Conservation (phyloP, 2,113 vertebrate species). For the Pelmatolapia mariae region DNA sequence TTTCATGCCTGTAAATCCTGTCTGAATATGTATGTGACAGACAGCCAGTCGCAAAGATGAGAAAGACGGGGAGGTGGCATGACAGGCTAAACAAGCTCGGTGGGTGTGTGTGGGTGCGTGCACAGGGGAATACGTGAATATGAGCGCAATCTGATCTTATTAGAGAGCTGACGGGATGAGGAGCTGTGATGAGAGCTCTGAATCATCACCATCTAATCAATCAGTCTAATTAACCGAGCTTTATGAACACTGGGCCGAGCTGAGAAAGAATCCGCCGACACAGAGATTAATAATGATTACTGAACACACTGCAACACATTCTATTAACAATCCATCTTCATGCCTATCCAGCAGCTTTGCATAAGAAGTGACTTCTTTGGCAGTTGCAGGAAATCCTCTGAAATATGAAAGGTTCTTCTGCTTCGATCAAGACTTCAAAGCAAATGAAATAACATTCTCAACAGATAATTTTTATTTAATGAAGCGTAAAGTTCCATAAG, state of each 20-base stretch:
- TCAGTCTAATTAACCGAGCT: conserved; percentile 68
- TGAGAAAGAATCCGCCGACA: conserved; percentile 54
- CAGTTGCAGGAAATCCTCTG: conserved; percentile 19
- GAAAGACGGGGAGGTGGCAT: conserved; percentile 28
- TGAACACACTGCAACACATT: conserved; percentile 60
- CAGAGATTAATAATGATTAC: conserved; percentile 69
- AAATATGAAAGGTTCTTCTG: conserved; percentile 12
- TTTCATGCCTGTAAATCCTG: conserved; percentile 41
- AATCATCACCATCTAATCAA: conserved; percentile 67
- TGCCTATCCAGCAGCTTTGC: conserved; percentile 30
- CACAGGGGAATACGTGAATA: conserved; percentile 9
- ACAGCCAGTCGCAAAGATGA: conserved; percentile 18
- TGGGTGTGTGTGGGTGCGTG: not conserved
- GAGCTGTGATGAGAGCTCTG: conserved; percentile 52
- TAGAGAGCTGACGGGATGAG: conserved; percentile 53
- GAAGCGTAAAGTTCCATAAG: not conserved
- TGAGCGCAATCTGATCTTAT: conserved; percentile 58
- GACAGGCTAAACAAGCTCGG: conserved; percentile 32
- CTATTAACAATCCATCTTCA: conserved; percentile 58
- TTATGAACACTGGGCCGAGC: conserved; percentile 59
- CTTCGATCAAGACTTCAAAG: conserved; percentile 16
- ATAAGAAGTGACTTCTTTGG: conserved; percentile 13
- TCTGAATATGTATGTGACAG: conserved; percentile 55
- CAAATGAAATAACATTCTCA: conserved; percentile 13
- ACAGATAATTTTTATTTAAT: conserved; percentile 15